Conservation (phyloP, 2,888 invertebrate genomes). For the Physocephala rufipes region DNA sequence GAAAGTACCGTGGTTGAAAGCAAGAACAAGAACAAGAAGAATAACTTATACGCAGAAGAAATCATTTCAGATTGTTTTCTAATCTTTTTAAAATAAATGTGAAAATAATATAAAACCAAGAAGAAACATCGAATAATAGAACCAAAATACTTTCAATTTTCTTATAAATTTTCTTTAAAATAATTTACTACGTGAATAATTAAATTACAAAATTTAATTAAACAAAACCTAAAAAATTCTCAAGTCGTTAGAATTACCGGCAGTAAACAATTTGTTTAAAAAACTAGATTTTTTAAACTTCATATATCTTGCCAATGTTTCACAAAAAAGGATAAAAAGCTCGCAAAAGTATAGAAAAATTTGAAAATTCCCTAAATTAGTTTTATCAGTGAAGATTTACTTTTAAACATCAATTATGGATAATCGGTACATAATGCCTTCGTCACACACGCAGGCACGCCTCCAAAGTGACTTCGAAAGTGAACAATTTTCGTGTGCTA, state of each 20-base stretch:
- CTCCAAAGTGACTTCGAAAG: constrained; percentile 15
- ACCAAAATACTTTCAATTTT: too few relatives aligned
- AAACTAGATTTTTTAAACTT: too few relatives aligned
- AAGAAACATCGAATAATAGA: background rate
- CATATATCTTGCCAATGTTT: too few relatives aligned
- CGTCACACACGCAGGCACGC: constrained; percentile 14
- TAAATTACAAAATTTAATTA: too few relatives aligned
- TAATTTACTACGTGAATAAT: too few relatives aligned
- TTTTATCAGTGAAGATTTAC: background rate
- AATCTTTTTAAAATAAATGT: too few relatives aligned
- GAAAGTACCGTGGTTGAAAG: background rate
- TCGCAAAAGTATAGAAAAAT: background rate
- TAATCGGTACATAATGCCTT: constrained; percentile 1
- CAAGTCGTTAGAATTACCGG: too few relatives aligned
- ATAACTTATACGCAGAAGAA: too few relatives aligned
- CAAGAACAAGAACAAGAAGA: background rate
- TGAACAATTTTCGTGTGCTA: constrained; percentile 1
- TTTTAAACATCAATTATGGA: background rate
- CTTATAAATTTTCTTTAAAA: too few relatives aligned
- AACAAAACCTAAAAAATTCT: background rate
- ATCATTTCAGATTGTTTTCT: too few relatives aligned
- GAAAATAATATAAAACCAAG: background rate
- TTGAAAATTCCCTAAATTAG: background rate
- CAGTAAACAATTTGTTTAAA: too few relatives aligned
- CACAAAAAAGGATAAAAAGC: too few relatives aligned